Evolutionary conservation across 2,113 vertebrate species (phyloP), one percentile per base, ranked within the genome.

Genomic region (Coryphaenoides rupestris): DNA sequence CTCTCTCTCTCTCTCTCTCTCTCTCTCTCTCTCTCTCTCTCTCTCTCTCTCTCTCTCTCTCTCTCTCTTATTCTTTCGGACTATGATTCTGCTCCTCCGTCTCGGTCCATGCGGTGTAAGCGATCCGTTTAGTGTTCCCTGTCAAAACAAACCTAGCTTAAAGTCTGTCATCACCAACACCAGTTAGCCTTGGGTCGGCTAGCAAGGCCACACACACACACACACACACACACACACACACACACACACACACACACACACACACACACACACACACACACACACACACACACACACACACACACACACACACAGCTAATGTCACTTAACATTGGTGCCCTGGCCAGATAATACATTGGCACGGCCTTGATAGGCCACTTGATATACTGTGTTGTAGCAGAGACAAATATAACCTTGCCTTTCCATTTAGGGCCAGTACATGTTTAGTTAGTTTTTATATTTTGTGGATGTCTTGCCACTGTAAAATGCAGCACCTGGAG

Each of bases 71-170:
- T 65, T 63, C 21, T 26, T 72, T n/a, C n/a, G n/a, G 66, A 60
- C 69, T 65, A 22, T 40, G 33, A 7, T 40, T 10, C 33, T 40
- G 33, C 33, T 13, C 52, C 63, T 16, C 17, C 17, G 22, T 40
- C 55, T 28, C 22, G 26, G 24, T 45, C 9, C 66, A 63, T 33
- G 50, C 12, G 47, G 55, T 55, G 58, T 15, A 58, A n/a, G 5
- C 22, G 24, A 68, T 60, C 70, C 58, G 16, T 65, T 74, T 21
- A 69, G 73, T 62, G 2, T 53, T 21, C 64, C 60, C 70, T 15
- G 67, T 83, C 75, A 73, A 68, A 84, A 74, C 67, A 67, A 0
- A 22, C 65, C 49, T 45, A 9, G 16, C 33, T 15, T 63, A 21
- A 54, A 47, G 60, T 58, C 26, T 60, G 65, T 75, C 68, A 40